Evolutionary conservation across 2,888 invertebrate species (phyloP), one percentile per base, ranked within the genome.

Genomic region (Pimpla rufipes): DNA sequence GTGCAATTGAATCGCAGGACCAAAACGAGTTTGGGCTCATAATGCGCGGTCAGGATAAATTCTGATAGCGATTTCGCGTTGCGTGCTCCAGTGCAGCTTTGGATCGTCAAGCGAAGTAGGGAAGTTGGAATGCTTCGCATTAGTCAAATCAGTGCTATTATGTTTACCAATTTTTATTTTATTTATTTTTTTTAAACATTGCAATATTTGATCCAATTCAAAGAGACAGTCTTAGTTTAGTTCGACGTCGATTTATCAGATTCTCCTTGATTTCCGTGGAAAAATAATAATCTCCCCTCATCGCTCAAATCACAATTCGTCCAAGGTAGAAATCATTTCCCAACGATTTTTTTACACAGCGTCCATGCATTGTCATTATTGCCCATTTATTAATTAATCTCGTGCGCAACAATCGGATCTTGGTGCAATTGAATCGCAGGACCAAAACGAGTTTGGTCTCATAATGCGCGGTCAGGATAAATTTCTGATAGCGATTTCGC

Each of bases 261-360:
- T n/a, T n/a, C n/a, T n/a, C n/a, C n/a, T n/a, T 42, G 42, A 42
- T 52, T 57, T 57, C 57, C 40, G 42, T 71, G 71, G n/a, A 57
- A 57, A 71, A 42, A 55, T 11, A 57, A 71, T 40, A 57, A 71
- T 40, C 11, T 18, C 47, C 47, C 47, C 52, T 52, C n/a, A 47
- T 11, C 7, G 35, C 16, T 21, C n/a, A n/a, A n/a, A n/a, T n/a
- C n/a, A n/a, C n/a, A n/a, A n/a, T n/a, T 64, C 42, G 42, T 18
- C 4, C 13, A 50, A 52, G 52, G 29, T 47, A 18, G 29, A 29
- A 50, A 37, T 68, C 52, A 10, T n/a, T 11, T 7, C n/a, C 6
- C 35, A 52, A 11, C 0, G 18, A n/a, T 40, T 18, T 8, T 10
- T 11, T 42, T 21, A 11, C 16, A n/a, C n/a, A n/a, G n/a, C n/a